phyloP scores from a whole-genome alignment of 2,797 vertebrate species.

The Hapalemur alaotrensis region DNA sequence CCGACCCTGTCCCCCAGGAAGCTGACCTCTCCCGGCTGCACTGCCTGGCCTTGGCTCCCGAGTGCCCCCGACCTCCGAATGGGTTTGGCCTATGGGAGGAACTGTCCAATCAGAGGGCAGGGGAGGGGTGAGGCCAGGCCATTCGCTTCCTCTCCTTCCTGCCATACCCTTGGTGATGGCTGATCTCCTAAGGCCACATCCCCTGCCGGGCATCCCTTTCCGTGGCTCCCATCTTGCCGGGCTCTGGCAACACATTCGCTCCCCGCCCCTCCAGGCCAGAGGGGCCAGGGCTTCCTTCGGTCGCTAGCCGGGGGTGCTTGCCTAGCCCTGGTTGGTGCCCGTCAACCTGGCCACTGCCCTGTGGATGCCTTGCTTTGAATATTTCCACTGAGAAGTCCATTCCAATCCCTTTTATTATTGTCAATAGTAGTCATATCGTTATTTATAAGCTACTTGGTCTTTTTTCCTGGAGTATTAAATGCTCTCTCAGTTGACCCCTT shows the following conservation, averaged over 20 bases:
- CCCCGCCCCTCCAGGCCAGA: too few relatives aligned
- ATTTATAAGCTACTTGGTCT: neutral
- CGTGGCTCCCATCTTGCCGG: neutral
- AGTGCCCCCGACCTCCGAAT: neutral
- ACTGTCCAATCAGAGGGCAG: neutral
- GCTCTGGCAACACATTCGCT: neutral
- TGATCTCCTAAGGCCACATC: neutral
- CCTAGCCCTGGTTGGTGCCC: neutral
- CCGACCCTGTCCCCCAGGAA: neutral
- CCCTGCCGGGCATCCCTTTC: neutral
- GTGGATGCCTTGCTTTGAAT: neutral
- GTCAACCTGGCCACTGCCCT: neutral
- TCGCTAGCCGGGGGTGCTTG: rapidly evolving
- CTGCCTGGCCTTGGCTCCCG: neutral
- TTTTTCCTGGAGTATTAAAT: neutral
- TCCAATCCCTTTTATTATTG: neutral
- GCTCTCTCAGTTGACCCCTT: neutral
- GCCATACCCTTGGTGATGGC: rapidly evolving
- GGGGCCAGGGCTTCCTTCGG: neutral
- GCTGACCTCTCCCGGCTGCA: neutral
- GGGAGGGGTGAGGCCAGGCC: neutral
- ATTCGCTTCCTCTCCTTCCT: neutral
- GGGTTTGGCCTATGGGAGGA: neutral
- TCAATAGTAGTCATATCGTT: neutral
- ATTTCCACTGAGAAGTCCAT: neutral